Conservation (phyloP, 2,888 invertebrate genomes). For the Horisme vitalbata region DNA sequence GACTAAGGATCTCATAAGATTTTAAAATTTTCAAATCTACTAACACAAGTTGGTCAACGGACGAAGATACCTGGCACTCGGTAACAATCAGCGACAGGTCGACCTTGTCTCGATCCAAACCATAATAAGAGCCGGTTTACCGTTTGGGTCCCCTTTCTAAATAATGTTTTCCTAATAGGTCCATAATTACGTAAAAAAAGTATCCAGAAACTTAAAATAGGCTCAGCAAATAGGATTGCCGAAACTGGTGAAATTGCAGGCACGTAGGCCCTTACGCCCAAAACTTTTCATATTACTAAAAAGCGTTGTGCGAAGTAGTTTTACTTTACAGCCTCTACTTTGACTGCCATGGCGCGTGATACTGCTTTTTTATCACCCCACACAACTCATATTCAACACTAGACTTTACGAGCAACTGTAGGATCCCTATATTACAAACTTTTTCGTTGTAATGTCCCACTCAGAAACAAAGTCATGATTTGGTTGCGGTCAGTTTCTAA, state of each 20-base stretch:
- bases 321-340: slow-evolving; percentile 17
- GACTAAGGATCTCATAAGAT: too few relatives aligned
- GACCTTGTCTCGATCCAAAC: too few relatives aligned
- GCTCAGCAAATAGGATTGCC: too few relatives aligned
- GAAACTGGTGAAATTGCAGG: neutral
- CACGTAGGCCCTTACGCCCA: slow-evolving; percentile 1
- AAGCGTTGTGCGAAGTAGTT: slow-evolving; percentile 7
- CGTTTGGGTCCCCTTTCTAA: too few relatives aligned
- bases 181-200: too few relatives aligned
- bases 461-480: slow-evolving; percentile 32
- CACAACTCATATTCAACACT: slow-evolving; percentile 29
- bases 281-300: slow-evolving; percentile 13
- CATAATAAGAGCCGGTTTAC: too few relatives aligned
- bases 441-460: slow-evolving; percentile 29
- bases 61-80: too few relatives aligned
- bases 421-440: slow-evolving; percentile 32
- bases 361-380: slow-evolving; percentile 31
- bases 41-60: too few relatives aligned
- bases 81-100: too few relatives aligned
- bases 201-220: too few relatives aligned
- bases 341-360: slow-evolving; percentile 21
- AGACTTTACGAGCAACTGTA: slow-evolving; percentile 31
- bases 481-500: slow-evolving; percentile 14
- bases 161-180: too few relatives aligned
- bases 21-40: too few relatives aligned